Conservation (phyloP, 2,888 invertebrate genomes). For the Calameuta pallipes region DNA sequence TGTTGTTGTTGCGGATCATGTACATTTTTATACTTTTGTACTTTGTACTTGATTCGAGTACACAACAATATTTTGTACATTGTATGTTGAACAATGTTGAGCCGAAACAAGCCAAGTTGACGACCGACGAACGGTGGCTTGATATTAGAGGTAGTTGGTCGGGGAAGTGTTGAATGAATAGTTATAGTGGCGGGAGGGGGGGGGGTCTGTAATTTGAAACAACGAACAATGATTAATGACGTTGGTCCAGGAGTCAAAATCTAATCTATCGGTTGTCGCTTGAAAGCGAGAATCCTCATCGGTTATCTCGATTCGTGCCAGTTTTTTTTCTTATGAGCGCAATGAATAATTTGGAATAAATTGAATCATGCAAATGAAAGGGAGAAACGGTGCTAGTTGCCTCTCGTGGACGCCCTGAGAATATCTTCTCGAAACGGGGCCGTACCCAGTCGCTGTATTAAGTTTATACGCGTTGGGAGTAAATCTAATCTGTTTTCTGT, state of each 20-base stretch:
- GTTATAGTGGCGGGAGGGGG: neutral
- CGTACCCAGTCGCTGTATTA: neutral
- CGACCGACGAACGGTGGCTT: neutral
- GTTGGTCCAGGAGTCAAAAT: neutral
- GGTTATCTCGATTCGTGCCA: neutral
- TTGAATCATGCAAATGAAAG: neutral
- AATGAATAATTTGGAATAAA: neutral
- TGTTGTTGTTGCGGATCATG: neutral
- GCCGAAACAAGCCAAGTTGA: neutral
- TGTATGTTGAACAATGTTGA: neutral
- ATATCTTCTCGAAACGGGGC: no score
- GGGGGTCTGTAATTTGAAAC: neutral
- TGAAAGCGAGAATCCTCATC: neutral
- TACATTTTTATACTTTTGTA: constrained; percentile 9
- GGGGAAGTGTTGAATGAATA: neutral
- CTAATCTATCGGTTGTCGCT: neutral
- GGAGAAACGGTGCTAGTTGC: neutral
- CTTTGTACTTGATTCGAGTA: neutral
- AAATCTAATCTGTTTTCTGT: neutral
- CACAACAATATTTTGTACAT: neutral
- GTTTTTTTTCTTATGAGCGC: neutral
- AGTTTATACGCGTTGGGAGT: neutral
- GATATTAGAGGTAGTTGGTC: neutral
- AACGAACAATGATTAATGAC: neutral
- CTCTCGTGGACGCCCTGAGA: neutral